phyloP scores from a whole-genome alignment of 2,888 invertebrate species.

The Yponomeuta malinellus region DNA sequence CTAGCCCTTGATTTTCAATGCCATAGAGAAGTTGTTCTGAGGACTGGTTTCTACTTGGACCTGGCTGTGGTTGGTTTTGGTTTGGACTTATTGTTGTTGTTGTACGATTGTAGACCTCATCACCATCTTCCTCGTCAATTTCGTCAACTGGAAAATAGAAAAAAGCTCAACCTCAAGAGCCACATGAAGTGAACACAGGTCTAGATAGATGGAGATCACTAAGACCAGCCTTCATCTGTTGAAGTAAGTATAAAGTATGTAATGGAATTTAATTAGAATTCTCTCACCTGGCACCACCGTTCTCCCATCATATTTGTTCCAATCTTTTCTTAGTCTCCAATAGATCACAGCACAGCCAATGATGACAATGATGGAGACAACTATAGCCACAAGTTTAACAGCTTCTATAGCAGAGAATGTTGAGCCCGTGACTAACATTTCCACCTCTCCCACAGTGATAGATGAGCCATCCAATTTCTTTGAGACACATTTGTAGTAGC shows the following conservation, averaged over 20 bases:
- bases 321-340: conserved; percentile 56
- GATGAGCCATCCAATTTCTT: conserved; percentile 70
- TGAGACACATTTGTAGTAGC: conserved; percentile 80
- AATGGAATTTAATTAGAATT: not conserved
- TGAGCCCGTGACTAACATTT: conserved; percentile 75
- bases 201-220: too few relatives aligned
- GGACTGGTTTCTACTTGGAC: conserved; percentile 63
- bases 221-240: too few relatives aligned
- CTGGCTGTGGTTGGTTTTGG: conserved; percentile 40
- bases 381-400: conserved; percentile 62
- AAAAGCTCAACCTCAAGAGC: not conserved
- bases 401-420: conserved; percentile 57
- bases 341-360: conserved; percentile 61
- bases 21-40: conserved; percentile 70
- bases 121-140: conserved; percentile 56
- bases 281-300: conserved; percentile 48
- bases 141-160: conserved; percentile 61
- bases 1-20: conserved; percentile 76
- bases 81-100: conserved; percentile 41
- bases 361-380: conserved; percentile 62
- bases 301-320: conserved; percentile 60
- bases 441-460: conserved; percentile 73
- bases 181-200: too few relatives aligned
- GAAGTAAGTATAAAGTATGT: too few relatives aligned
- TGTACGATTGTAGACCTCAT: conserved; percentile 68